Base-by-base conservation (phyloP, 2,888 invertebrate species). In the Acholoe squamosa region DNA sequence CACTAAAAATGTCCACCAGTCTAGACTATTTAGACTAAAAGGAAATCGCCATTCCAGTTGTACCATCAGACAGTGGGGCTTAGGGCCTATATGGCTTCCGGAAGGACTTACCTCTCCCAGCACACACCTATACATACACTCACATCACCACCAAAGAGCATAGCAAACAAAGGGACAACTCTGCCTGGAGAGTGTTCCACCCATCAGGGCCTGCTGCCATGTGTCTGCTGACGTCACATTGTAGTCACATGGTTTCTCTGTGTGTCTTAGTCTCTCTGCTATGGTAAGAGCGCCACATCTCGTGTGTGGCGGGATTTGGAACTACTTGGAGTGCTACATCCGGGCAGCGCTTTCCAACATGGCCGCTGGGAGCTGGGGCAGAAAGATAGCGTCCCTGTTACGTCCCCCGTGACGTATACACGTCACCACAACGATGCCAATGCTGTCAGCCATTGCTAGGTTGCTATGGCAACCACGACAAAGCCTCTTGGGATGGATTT, bases 311-410 rank as follows among this genome's bases (percentile, higher is more conserved):
- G 25, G 31, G 71, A 71, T 1, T 28, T 28, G 28, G 71, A 71
- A 71, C 71, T 71, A n/a, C 5, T 71, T 1, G 28, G n/a, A 14
- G 25, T 25, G n/a, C 71, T 14, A 25, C 71, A 71, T 71, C 31
- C 71, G 71, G 71, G 71, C 14, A n/a, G 19, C 71, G 28, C 28
- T 14, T 61, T 14, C 71, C 19, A 28, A 71, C 71, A 71, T 71
- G 71, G 71, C 71, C 71, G 71, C 28, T n/a, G 71, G 31, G 71
- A 71, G 71, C 14, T n/a, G 28, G 71, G 71, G 28, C 71, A 28
- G 71, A 71, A 71, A 71, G 71, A 71, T 71, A 71, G 71, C 71
- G 71, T 25, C 71, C 71, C 61, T 14, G 61, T 61, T 61, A n/a
- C 22, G 22, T n/a, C 25, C 71, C n/a, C 25, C 71, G 28, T 25